phyloP scores from a whole-genome alignment of 2,888 invertebrate genomes.

The Chloroclysta siterata region DNA sequence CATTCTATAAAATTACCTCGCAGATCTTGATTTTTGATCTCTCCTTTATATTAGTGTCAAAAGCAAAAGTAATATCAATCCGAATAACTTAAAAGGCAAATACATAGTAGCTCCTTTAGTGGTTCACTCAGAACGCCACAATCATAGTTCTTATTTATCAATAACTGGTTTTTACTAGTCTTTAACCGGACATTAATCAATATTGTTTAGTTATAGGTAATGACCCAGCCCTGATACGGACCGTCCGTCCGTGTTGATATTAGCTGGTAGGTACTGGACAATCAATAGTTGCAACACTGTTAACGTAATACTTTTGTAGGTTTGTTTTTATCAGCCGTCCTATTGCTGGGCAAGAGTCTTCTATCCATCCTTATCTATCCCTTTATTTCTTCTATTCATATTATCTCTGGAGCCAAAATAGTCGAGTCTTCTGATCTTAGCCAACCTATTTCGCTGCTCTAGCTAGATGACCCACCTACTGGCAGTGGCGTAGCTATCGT shows the following conservation, averaged over 20 bases:
- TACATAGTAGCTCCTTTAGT: background rate
- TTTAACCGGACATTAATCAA: conserved; percentile 45
- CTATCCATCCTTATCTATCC: background rate
- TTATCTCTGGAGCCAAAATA: background rate
- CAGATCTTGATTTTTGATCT: too few relatives aligned
- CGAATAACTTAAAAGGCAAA: background rate
- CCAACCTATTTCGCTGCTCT: too few relatives aligned
- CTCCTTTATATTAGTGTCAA: too few relatives aligned
- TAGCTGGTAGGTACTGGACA: conserved; percentile 4
- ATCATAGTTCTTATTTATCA: conserved; percentile 29
- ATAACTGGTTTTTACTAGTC: conserved; percentile 42
- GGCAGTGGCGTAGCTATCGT: too few relatives aligned
- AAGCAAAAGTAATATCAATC: background rate
- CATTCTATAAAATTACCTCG: too few relatives aligned
- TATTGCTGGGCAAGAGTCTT: background rate
- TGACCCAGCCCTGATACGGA: conserved; percentile 47
- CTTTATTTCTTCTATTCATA: too few relatives aligned
- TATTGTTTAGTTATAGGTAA: conserved; percentile 39
- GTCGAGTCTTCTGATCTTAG: too few relatives aligned
- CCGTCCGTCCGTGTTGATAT: conserved; percentile 28
- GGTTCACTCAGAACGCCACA: conserved; percentile 7
- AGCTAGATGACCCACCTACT: too few relatives aligned
- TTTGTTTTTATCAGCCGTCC: background rate
- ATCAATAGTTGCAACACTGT: conserved; percentile 18
- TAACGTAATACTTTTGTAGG: conserved; percentile 1